Base-by-base conservation (phyloP, 2,113 vertebrate species). In the Tamias sibiricus region DNA sequence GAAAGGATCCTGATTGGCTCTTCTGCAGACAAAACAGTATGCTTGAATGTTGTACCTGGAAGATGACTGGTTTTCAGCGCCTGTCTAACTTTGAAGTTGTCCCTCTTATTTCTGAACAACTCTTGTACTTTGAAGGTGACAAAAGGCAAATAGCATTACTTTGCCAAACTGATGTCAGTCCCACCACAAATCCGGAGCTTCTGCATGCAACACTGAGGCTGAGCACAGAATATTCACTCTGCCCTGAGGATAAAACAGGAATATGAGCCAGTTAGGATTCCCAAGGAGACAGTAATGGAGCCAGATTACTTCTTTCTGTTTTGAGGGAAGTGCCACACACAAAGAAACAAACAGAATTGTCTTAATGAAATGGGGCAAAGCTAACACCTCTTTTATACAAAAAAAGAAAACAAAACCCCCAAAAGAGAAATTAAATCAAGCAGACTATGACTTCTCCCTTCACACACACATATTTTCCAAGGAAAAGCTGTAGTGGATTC, bases 281-380 rank as follows among this genome's bases (percentile, higher is more conserved):
- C 14, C 22, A 76, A 35, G 22, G 10, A 69, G 62, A 47, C 5
- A n/a, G 22, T 19, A 24, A n/a, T 40, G 12, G n/a, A 62, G 0
- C 6, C 32, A 22, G 1, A 14, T 11, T 20, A 19, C 16, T 79
- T 86, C 11, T 79, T 62, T 57, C 14, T 40, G 32, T 5, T 68
- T 74, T 68, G 40, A 40, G 54, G 32, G 7, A 54, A 4, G 26
- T 37, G 12, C n/a, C 47, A 71, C 42, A 49, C 3, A 82, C 3
- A 86, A 88, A 52, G 0, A n/a, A 19, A 59, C 35, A 47, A 81
- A 10, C 54, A 59, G 4, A 10, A 57, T 84, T 9, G 1, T 52
- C 2, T 66, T 30, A 10, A 0, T 6, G 17, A 22, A 37, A 17
- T 59, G 26, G 10, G 20, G 4, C 8, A 59, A 69, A 0, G 17